Base-by-base conservation (phyloP, 2,797 vertebrate species). In the Acanthiza pusilla region DNA sequence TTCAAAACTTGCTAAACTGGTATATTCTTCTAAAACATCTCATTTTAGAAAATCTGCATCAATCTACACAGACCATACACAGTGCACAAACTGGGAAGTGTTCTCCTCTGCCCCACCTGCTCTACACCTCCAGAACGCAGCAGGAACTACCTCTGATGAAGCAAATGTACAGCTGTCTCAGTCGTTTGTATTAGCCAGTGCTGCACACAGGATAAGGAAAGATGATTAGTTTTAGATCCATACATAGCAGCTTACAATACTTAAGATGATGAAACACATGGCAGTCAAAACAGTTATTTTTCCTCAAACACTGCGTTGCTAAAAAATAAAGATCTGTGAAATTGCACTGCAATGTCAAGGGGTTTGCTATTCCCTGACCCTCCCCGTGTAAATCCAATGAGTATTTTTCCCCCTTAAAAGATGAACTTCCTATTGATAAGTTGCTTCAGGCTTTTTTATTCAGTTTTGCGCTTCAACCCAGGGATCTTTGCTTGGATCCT, bases 401-500 rank as follows among this genome's bases (percentile, higher is more conserved):
- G 91, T 94, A 96, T 85, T 93, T 90, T 84, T 42, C 74, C 97
- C 98, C 97, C 97, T 88, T 96, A 85, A 94, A 96, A 95, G 97
- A 97, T 88, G 96, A 98, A 96, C 87, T 95, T 95, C 97, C 97
- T 96, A 97, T 92, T 81, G 40, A 47, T 92, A 91, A 75, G 91
- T 87, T 91, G 93, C 91, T 96, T 95, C 91, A 78, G 81, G 77
- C 50, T 97, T 91, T 54, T 96, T 98, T 98, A 99, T 93, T 99
- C 99, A 0, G 98, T 51, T 98, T 99, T 99, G 85, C 98, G 99
- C 96, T 99, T 99, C 97, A 99, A 97, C 77, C 99, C 99, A 10
- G 99, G 99, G 77, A 99, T 98, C 97, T 99, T 99, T 47, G 98
- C 99, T 98, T 99, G 99, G 97, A 99, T 97, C 98, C 99, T 99